Conservation (phyloP, 2,888 invertebrate species). For the Augochlorella aurata region DNA sequence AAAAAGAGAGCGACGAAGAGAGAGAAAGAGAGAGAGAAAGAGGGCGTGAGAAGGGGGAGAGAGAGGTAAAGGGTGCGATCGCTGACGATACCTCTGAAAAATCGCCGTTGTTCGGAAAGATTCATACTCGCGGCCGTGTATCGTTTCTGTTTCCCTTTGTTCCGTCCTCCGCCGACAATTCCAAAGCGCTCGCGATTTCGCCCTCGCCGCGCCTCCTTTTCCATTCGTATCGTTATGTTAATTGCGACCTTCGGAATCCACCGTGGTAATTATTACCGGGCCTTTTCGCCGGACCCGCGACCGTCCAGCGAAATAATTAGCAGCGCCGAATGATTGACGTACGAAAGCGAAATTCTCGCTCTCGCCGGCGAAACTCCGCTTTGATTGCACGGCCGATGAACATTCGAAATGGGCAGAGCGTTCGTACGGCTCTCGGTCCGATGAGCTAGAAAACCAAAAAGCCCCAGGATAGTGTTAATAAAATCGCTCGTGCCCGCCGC, state of each 20-base stretch:
- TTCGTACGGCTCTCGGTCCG: too few species aligned
- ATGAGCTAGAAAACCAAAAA: background rate
- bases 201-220: background rate
- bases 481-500: background rate
- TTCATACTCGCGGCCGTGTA: conserved; percentile 50
- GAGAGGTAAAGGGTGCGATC: conserved; percentile 51
- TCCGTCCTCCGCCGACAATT: background rate
- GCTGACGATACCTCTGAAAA: conserved; percentile 66
- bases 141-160: conserved; percentile 55
- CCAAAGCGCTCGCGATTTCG: background rate
- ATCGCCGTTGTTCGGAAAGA: conserved; percentile 58
- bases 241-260: background rate
- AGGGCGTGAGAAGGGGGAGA: conserved; percentile 33
- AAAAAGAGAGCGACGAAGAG: conserved; percentile 20
- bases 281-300: background rate
- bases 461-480: background rate
- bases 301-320: conserved; percentile 4
- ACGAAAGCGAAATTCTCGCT: too few species aligned
- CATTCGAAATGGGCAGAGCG: background rate
- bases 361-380: background rate
- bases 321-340: background rate
- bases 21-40: conserved; percentile 21
- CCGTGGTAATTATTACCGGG: background rate
- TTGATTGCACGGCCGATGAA: background rate
- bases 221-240: conserved; percentile 8